Conservation (phyloP, 2,797 vertebrate genomes). For the Pempheris klunzingeri region DNA sequence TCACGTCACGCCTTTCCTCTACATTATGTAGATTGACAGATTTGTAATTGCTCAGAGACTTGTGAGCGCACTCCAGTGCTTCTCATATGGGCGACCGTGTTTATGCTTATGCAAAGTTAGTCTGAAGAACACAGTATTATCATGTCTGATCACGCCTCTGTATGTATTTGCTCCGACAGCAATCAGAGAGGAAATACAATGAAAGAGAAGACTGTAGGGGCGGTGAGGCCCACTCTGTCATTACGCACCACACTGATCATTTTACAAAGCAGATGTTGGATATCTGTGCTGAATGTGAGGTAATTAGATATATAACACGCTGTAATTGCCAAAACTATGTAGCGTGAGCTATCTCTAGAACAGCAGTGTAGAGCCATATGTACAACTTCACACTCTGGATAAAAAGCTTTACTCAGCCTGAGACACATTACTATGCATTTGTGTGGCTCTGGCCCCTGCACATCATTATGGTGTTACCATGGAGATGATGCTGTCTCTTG, state of each 20-base stretch:
- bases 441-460: slow-evolving; percentile 43
- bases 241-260: slow-evolving; percentile 57
- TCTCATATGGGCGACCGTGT: slow-evolving; percentile 47
- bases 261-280: slow-evolving; percentile 71
- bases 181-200: slow-evolving; percentile 66
- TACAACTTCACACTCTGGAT: slow-evolving; percentile 29
- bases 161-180: slow-evolving; percentile 55
- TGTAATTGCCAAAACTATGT: slow-evolving; percentile 55
- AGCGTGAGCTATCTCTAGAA: slow-evolving; percentile 53
- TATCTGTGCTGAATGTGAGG: slow-evolving; percentile 62
- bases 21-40: slow-evolving; percentile 75
- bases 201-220: slow-evolving; percentile 56
- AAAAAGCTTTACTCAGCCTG: slow-evolving; percentile 46
- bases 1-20: slow-evolving; percentile 65
- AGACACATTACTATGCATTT: slow-evolving; percentile 64
- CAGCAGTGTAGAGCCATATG: slow-evolving; percentile 52
- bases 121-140: slow-evolving; percentile 56
- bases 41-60: slow-evolving; percentile 78
- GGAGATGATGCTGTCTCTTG: slow-evolving; percentile 72
- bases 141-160: slow-evolving; percentile 65
- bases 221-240: slow-evolving; percentile 55
- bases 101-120: slow-evolving; percentile 57
- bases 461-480: slow-evolving; percentile 75
- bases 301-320: slow-evolving; percentile 71
- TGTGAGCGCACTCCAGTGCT: slow-evolving; percentile 54